Percentiles rank a stretch among this genome's conserved stretches.
These are phyloP conservation scores for Myotis pilosus DNA, from an alignment of 2,797 vertebrate species.

Conservation along the genomic window DNA sequence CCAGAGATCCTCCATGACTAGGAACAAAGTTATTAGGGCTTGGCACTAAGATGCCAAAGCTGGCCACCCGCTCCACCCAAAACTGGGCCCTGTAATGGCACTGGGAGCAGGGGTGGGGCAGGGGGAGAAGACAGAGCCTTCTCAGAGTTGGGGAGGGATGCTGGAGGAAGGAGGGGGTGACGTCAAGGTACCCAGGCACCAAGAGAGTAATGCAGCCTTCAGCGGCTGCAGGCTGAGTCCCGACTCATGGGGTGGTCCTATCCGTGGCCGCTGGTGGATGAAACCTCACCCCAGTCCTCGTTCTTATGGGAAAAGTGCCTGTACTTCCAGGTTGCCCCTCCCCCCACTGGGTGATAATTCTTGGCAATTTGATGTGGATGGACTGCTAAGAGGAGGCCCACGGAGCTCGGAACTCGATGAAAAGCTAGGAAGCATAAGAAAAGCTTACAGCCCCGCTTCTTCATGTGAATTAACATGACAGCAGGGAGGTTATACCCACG, in stretches of 20 bases:
- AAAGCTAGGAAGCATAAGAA: neutral
- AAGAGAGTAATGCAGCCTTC: neutral
- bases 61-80: too few relatives aligned
- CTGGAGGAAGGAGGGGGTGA: neutral
- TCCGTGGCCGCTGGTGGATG: rapidly evolving
- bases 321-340: neutral
- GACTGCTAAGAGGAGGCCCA: neutral
- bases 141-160: neutral
- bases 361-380: neutral
- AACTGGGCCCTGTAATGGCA: rapidly evolving
- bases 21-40: neutral
- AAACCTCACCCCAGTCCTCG: neutral
- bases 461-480: neutral
- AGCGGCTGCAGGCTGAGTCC: neutral
- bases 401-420: too few relatives aligned
- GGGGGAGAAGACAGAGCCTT: neutral
- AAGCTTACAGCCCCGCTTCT: neutral
- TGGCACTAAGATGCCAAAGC: neutral
- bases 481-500: neutral
- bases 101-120: neutral
- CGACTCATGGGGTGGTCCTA: rapidly evolving
- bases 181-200: neutral
- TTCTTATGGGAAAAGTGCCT: neutral
- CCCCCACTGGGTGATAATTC: neutral
- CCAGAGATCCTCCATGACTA: rapidly evolving